phyloP scores from a whole-genome alignment of 2,113 vertebrate species.

The Prolemur simus region DNA sequence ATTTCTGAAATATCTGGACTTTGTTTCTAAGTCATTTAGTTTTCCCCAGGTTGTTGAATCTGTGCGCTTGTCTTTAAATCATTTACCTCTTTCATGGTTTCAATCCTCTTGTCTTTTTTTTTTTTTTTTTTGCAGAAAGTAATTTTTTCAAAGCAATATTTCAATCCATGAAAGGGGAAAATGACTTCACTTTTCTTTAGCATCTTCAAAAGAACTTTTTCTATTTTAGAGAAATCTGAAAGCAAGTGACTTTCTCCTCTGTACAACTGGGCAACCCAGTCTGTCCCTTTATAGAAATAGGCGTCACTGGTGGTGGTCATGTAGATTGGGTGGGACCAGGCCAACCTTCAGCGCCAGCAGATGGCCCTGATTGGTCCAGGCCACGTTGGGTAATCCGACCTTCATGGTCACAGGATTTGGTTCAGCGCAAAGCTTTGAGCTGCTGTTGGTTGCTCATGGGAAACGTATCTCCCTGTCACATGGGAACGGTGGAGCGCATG shows the following conservation, averaged over 20 bases:
- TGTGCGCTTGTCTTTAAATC: constrained; percentile 43
- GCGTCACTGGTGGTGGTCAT: too few relatives aligned
- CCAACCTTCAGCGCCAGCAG: background rate
- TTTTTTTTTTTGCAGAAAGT: constrained; percentile 24
- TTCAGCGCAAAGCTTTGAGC: background rate
- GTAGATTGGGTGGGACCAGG: background rate
- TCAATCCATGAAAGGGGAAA: constrained; percentile 11
- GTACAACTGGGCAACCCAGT: background rate
- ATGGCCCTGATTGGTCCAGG: background rate
- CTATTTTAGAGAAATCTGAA: constrained; percentile 30
- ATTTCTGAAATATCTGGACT: background rate
- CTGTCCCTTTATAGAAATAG: background rate
- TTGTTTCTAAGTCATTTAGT: constrained; percentile 30
- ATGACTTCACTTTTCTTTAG: constrained; percentile 43
- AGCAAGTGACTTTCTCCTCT: constrained; percentile 23
- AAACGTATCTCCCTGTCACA: background rate
- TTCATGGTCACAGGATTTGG: background rate
- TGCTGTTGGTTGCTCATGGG: background rate
- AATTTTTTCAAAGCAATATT: constrained; percentile 62
- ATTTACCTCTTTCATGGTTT: background rate
- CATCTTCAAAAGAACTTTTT: constrained; percentile 30
- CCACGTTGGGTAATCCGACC: background rate
- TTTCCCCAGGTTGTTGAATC: background rate
- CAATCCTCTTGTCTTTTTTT: constrained; percentile 32
- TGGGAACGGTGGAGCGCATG: background rate